Conservation (phyloP, 2,797 vertebrate genomes). For the Echeneis naucrates region DNA sequence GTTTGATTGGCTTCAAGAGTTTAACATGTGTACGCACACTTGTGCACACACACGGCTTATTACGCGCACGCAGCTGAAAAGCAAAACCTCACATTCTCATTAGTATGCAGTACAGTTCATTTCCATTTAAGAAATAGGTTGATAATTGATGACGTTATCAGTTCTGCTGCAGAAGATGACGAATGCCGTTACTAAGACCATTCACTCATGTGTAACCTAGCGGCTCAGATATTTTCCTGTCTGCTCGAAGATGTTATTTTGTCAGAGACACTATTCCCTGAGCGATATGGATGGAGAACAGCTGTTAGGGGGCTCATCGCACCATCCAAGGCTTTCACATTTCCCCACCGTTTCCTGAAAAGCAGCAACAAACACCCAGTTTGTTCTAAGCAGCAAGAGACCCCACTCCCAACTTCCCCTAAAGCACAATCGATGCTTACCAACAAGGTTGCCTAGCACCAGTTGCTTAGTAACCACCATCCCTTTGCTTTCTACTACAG, state of each 20-base stretch:
- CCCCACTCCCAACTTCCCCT: constrained; percentile 65
- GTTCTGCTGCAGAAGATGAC: constrained; percentile 51
- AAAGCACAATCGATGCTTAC: constrained; percentile 82
- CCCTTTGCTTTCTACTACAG: constrained; percentile 77
- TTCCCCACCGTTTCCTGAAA: constrained; percentile 45
- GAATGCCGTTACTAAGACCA: constrained; percentile 43
- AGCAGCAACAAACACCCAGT: constrained; percentile 40
- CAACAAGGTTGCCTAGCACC: constrained; percentile 84
- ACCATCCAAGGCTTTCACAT: constrained; percentile 29
- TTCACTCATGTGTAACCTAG: constrained; percentile 32
- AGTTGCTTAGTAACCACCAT: constrained; percentile 84
- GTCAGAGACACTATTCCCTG: constrained; percentile 42
- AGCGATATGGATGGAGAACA: constrained; percentile 56
- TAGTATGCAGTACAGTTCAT: constrained; percentile 45
- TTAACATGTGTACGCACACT: background rate
- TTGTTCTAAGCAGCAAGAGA: constrained; percentile 59
- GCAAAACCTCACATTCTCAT: constrained; percentile 38
- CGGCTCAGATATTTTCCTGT: constrained; percentile 26
- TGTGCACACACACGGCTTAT: background rate
- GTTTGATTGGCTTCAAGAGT: constrained; percentile 44
- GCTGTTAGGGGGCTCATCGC: constrained; percentile 42
- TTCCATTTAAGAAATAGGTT: constrained; percentile 39
- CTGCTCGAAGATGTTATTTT: constrained; percentile 32
- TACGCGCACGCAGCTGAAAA: constrained; percentile 13
- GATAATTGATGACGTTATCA: constrained; percentile 66